Percentiles rank a stretch among this genome's conserved stretches.
phyloP scores from a whole-genome alignment of 1,140 invertebrate species.

The Probaryconus sp. region DNA sequence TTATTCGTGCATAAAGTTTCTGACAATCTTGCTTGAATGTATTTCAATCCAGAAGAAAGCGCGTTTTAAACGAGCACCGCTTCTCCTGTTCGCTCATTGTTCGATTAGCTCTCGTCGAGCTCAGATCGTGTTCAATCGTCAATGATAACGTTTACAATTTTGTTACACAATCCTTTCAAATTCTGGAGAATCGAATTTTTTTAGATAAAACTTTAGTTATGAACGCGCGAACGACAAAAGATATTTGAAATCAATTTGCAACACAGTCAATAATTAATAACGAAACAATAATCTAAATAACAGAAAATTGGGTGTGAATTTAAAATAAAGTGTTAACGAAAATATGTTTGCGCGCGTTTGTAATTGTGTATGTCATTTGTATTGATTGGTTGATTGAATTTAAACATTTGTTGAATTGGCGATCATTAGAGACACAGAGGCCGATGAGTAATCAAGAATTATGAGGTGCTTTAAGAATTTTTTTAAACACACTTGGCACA shows the following conservation, averaged over 20 bases:
- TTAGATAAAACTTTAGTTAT: not conserved
- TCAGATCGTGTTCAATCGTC: not conserved
- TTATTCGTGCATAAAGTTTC: too few relatives aligned
- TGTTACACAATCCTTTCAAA: too few relatives aligned
- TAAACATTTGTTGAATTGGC: not conserved
- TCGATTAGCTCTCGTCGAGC: not conserved
- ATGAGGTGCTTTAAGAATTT: slow-evolving; percentile 72
- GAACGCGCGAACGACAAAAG: too few relatives aligned
- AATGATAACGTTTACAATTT: not conserved
- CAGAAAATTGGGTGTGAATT: too few relatives aligned
- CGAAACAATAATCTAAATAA: too few relatives aligned
- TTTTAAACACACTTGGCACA: slow-evolving; percentile 73
- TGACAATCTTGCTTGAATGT: too few relatives aligned
- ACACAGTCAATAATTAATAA: too few relatives aligned
- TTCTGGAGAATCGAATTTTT: not conserved
- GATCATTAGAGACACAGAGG: not conserved
- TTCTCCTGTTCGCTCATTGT: slow-evolving; percentile 1
- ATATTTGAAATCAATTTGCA: too few relatives aligned
- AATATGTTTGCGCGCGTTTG: too few relatives aligned
- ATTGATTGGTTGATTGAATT: not conserved
- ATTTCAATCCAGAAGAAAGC: slow-evolving; percentile 2
- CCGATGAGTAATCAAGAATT: slow-evolving; percentile 10
- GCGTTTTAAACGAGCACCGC: slow-evolving; percentile 1
- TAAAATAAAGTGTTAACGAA: too few relatives aligned
- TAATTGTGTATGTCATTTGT: too few relatives aligned